Evolutionary conservation across 1,140 invertebrate genomes (phyloP), one percentile per base, ranked within the genome.

Genomic region (Caenorhabditis latens): DNA sequence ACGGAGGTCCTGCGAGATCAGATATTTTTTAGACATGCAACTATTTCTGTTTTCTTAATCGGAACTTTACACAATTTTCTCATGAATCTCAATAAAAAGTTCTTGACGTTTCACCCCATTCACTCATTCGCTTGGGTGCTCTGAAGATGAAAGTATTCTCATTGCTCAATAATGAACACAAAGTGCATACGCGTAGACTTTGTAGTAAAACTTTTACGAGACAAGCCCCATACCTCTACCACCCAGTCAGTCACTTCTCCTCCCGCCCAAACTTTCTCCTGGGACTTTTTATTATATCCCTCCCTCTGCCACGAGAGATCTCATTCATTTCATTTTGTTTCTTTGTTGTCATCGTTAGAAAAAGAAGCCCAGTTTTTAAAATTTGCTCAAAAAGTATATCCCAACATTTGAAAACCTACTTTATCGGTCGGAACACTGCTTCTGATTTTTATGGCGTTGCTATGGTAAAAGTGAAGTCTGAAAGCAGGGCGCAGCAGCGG

Each of bases 171-270:
- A 79, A 53, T 79, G 46, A 79, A 79, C 71, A 50, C 71, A 79
- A 50, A 79, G 71, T 79, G 71, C 71, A 79, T 50, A 14, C 67
- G 43, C 67, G 46, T 71, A 79, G 46, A 79, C 46, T 48, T 79
- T 79, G 71, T 79, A 79, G 71, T 79, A 79, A 79, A 79, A 79
- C 46, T 79, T 79, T 79, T 79, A 79, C 71, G 71, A 79, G 71
- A 79, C 71, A 48, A 50, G 21, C 71, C 40, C 3, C 65, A 79
- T 79, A 79, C 71, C 71, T 79, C 71, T 50, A 71, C 67, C 67
- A 71, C 67, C 67, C 42, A 79, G 71, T 79, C 71, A 79, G 24
- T 40, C 63, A 67, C 40, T 67, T 67, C 71, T 79, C 40, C 71
- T 79, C 46, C 71, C 11, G 9, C 42, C 46, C 71, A 48, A 50